Evolutionary conservation across 2,113 vertebrate species (phyloP).

Genomic region (Kryptolebias marmoratus): DNA sequence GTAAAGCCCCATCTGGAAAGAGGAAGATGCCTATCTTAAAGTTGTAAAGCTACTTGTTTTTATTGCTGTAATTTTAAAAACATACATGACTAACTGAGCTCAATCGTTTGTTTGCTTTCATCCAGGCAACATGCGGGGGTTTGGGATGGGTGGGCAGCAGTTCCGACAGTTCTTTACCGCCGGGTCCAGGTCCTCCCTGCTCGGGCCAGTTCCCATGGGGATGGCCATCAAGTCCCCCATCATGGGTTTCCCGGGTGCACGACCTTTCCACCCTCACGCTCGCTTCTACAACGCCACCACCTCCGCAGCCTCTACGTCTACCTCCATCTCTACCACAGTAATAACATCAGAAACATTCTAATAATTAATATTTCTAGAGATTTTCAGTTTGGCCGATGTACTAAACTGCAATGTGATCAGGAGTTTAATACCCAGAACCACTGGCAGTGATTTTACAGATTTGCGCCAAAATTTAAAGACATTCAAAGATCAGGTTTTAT

Average conservation of each 20-base stretch:
- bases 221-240: slow-evolving; percentile 89
- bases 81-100: neutral
- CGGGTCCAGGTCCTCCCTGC: slow-evolving; percentile 89
- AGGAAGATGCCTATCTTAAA: neutral
- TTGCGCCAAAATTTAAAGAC: neutral
- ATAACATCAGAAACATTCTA: slow-evolving; percentile 30
- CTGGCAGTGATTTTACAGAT: neutral
- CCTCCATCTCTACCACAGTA: slow-evolving; percentile 37
- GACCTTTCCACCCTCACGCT: slow-evolving; percentile 84
- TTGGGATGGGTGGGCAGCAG: slow-evolving; percentile 87
- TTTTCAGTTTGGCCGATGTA: neutral
- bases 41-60: neutral
- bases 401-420: neutral
- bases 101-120: slow-evolving; percentile 6
- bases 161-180: slow-evolving; percentile 93
- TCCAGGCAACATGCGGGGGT: slow-evolving; percentile 87
- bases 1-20: neutral
- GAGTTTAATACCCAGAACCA: neutral
- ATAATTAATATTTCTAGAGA: neutral
- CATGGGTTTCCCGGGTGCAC: slow-evolving; percentile 83
- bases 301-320: slow-evolving; percentile 23
- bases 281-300: slow-evolving; percentile 76
- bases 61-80: neutral
- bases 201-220: slow-evolving; percentile 93
- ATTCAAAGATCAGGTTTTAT: too few species aligned